Evolutionary conservation across 2,888 invertebrate genomes (phyloP).

Genomic region (Drosophila rellima): DNA sequence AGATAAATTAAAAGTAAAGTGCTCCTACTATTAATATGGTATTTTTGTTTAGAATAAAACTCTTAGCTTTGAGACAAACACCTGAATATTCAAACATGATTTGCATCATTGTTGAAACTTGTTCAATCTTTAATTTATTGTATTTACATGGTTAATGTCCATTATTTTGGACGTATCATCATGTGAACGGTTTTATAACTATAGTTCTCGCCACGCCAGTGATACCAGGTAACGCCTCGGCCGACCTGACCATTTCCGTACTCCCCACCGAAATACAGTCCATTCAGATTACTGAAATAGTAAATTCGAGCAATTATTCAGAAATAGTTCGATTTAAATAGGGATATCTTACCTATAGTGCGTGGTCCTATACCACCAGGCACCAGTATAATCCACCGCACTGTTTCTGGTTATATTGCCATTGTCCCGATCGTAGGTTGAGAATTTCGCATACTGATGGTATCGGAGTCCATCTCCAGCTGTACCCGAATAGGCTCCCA

Average conservation of each 20-base stretch:
- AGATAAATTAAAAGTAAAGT: no score
- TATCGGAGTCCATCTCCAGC: constrained; percentile 89
- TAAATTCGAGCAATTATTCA: background rate
- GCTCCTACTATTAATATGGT: no score
- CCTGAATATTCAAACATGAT: no score
- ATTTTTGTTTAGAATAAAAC: no score
- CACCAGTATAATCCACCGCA: constrained; percentile 89
- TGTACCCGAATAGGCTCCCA: constrained; percentile 88
- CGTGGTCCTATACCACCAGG: constrained; percentile 89
- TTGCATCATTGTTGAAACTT: background rate
- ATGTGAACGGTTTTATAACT: constrained; percentile 87
- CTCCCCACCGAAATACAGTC: constrained; percentile 87
- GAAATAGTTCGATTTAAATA: background rate
- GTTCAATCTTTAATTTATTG: background rate
- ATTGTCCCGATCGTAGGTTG: constrained; percentile 89
- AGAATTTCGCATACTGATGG: constrained; percentile 89
- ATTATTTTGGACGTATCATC: constrained; percentile 87
- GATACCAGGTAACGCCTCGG: constrained; percentile 82
- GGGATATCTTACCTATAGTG: constrained; percentile 2
- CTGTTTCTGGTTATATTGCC: constrained; percentile 89
- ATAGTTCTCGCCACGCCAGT: constrained; percentile 85
- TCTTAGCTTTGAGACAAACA: no score
- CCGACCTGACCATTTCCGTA: constrained; percentile 85
- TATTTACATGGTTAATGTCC: background rate
- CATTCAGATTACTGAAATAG: constrained; percentile 90